A percentile compares a stretch with the other conserved stretches of the same genome.
Evolutionary conservation across 2,888 invertebrate genomes (phyloP).

Genomic region (Lasioglossum figueresi): DNA sequence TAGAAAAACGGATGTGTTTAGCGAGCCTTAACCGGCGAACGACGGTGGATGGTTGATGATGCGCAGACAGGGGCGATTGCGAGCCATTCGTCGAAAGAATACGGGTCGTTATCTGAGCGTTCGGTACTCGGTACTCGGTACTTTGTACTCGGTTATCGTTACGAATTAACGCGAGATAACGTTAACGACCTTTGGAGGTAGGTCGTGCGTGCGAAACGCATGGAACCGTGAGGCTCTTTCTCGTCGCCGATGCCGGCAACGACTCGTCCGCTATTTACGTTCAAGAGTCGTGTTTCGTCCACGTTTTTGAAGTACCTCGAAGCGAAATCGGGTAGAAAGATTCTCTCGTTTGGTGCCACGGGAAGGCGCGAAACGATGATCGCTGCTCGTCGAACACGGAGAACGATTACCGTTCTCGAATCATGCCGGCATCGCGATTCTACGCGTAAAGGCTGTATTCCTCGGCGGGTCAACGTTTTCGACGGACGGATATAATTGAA

Average conservation of each 20-base stretch:
- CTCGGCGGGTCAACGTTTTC: background rate
- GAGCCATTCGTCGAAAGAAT: conserved; percentile 40
- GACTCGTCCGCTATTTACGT: background rate
- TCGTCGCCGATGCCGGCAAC: background rate
- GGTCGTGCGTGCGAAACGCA: conserved; percentile 21
- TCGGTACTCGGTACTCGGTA: conserved; percentile 32
- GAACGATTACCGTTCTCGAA: background rate
- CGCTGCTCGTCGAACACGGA: background rate
- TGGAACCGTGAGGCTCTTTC: background rate
- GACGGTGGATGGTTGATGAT: conserved; percentile 4
- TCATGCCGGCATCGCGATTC: conserved; percentile 75
- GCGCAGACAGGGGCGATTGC: background rate
- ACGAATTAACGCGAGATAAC: conserved; percentile 71
- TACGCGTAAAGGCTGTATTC: background rate
- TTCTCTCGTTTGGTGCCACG: background rate
- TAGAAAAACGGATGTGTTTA: too few species aligned
- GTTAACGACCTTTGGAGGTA: conserved; percentile 42
- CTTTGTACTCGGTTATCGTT: conserved; percentile 53
- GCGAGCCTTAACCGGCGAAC: background rate
- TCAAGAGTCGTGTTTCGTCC: background rate
- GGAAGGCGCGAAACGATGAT: background rate
- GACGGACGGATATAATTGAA: background rate
- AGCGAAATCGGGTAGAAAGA: background rate
- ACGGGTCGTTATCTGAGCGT: conserved; percentile 57
- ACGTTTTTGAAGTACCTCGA: background rate